phyloP scores from a whole-genome alignment of 2,888 invertebrate genomes.

The Hirtodrosophila duncani region DNA sequence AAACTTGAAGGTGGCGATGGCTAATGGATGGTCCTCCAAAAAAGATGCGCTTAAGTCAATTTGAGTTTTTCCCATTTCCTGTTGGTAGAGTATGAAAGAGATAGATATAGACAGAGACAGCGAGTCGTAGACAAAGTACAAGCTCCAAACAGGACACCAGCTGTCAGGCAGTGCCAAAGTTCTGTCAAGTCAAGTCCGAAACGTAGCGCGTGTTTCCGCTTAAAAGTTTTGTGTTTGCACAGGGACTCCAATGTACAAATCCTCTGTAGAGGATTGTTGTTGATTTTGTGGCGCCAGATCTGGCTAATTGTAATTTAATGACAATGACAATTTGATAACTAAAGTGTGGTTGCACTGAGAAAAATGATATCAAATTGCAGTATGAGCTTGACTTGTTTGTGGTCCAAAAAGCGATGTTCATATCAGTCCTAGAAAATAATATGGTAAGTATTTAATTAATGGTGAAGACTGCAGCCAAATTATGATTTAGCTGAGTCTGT shows the following conservation, averaged over 20 bases:
- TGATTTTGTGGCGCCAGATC: constrained; percentile 17
- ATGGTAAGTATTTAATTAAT: too few relatives aligned
- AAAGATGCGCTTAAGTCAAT: constrained; percentile 59
- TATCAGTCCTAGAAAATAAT: too few relatives aligned
- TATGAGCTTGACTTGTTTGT: constrained; percentile 7
- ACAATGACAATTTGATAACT: constrained; percentile 54
- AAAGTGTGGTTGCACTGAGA: constrained; percentile 25
- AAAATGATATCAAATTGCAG: constrained; percentile 1
- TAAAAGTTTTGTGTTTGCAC: constrained; percentile 45
- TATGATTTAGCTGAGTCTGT: too few relatives aligned
- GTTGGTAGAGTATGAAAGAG: too few relatives aligned
- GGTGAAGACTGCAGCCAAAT: too few relatives aligned
- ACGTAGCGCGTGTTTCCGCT: constrained; percentile 61
- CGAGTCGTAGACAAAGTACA: not conserved
- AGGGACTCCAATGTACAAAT: constrained; percentile 18
- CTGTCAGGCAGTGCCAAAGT: constrained; percentile 26
- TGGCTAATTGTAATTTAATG: constrained; percentile 66
- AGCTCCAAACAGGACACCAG: constrained; percentile 5
- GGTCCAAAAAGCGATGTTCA: not conserved
- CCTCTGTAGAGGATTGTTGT: constrained; percentile 37
- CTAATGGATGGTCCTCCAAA: constrained; percentile 18
- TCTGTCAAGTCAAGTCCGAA: constrained; percentile 20
- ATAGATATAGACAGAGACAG: not conserved
- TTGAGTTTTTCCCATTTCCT: constrained; percentile 50
- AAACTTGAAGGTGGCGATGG: constrained; percentile 15